Evolutionary conservation across 1,140 invertebrate species (phyloP).

Genomic region (Camponotus vicinus): DNA sequence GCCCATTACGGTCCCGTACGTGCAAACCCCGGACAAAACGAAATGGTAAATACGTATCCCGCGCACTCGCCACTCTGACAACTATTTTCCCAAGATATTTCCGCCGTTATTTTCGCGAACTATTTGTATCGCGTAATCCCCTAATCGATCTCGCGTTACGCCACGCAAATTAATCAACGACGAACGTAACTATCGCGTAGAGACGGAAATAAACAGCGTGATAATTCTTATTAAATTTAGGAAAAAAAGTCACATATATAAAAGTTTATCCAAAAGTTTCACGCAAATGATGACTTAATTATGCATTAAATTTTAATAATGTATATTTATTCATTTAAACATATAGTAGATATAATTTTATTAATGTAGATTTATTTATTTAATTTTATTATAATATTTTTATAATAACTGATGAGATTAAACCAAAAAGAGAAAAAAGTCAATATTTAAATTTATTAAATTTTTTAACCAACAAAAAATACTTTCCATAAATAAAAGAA

Average conservation of each 20-base stretch:
- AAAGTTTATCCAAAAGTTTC: background rate
- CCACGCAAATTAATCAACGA: constrained; percentile 50
- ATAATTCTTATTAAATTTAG: constrained; percentile 19
- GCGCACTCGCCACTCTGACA: constrained; percentile 31
- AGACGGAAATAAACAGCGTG: constrained; percentile 31
- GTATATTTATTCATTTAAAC: background rate
- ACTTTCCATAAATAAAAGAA: background rate
- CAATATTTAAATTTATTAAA: background rate
- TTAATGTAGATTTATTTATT: background rate
- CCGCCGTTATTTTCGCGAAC: constrained; percentile 38
- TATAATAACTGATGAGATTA: no score
- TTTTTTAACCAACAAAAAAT: background rate
- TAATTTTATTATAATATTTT: background rate
- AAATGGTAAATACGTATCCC: constrained; percentile 73
- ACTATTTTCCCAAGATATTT: constrained; percentile 65
- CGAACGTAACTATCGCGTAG: constrained; percentile 18
- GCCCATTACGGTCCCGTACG: constrained; percentile 78
- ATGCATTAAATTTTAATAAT: background rate
- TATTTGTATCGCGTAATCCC: constrained; percentile 56
- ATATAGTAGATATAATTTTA: background rate
- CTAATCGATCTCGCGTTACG: constrained; percentile 50
- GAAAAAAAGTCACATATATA: background rate
- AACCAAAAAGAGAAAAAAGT: background rate
- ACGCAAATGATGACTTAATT: background rate
- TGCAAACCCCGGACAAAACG: constrained; percentile 70